Evolutionary conservation across 1,140 invertebrate genomes (phyloP), one percentile per base, ranked within the genome.

Genomic region (Melanaphis sacchari): DNA sequence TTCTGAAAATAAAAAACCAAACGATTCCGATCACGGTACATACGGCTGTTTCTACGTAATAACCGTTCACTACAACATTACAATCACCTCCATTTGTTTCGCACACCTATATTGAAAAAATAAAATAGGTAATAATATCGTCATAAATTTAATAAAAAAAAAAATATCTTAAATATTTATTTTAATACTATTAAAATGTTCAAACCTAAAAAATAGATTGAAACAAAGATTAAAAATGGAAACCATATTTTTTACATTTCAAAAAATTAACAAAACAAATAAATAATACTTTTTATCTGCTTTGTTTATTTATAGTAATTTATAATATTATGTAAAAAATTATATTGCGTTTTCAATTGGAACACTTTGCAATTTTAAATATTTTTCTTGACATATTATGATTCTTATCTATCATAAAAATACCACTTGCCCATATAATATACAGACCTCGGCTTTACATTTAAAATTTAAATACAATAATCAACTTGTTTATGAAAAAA

Each of bases 1-100:
- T 91, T 59, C 40, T 91, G 4, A 59, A 91, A 91, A 59, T 41
- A 22, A 9, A 46, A 41, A 41, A 76, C 90, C 90, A 91, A 41
- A 66, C 6, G 9, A 66, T 76, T 76, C 90, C 90, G 2, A 91
- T 18, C 1, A 91, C 41, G 26, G 54, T 59, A 76, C 90, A 91
- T 9, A 76, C 24, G 24, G 26, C 38, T 2, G 54, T 66, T 76
- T 91, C 90, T n/a, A 91, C 26, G 7, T 91, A 91, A 59, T 40
- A 91, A 3, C 90, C 90, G 31, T 76, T 66, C 5, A 90, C 38
- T 43, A n/a, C 43, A 18, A 31, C 40, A 38, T 41, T 18, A 43
- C 90, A 91, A 31, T 59, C 40, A 1, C 54, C 90, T 59, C 54
- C 54, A 41, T 31, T 40, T 41, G 26, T 24, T 26, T 31, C 8